phyloP scores from a whole-genome alignment of 2,797 vertebrate species.

The Yasuhikotakia modesta region DNA sequence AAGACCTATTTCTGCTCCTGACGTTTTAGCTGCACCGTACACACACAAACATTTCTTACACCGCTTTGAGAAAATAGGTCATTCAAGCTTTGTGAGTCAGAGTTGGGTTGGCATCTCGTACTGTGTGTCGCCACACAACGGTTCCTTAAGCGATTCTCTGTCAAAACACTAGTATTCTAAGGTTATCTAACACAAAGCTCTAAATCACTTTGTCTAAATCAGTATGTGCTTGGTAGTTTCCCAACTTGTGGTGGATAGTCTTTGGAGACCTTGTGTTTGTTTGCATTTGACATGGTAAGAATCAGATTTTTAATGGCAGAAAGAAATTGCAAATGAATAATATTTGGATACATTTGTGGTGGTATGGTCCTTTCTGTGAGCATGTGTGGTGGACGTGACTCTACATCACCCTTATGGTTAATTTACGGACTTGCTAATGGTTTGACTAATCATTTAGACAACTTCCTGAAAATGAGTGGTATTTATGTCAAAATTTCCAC shows the following conservation, averaged over 20 bases:
- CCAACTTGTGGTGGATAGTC: constrained; percentile 14
- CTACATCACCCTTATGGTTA: too few relatives aligned
- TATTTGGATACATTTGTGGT: neutral
- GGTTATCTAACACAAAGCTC: constrained; percentile 9
- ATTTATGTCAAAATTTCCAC: too few relatives aligned
- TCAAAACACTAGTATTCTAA: constrained; percentile 48
- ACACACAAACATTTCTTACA: constrained; percentile 17
- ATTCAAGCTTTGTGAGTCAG: constrained; percentile 45
- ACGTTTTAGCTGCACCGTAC: constrained; percentile 16
- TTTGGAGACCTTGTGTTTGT: constrained; percentile 19
- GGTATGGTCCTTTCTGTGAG: neutral
- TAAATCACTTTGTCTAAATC: constrained; percentile 40
- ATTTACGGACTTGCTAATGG: too few relatives aligned
- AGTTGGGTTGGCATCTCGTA: constrained; percentile 32
- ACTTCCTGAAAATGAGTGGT: too few relatives aligned
- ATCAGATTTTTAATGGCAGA: constrained; percentile 7
- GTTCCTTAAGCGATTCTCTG: constrained; percentile 46
- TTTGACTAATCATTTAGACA: too few relatives aligned
- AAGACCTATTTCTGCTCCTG: constrained; percentile 6
- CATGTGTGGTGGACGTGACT: too few relatives aligned
- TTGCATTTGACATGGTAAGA: constrained; percentile 11
- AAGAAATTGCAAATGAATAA: neutral
- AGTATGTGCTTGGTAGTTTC: constrained; percentile 15
- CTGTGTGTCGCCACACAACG: constrained; percentile 32
- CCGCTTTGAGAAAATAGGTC: constrained; percentile 47